A percentile compares a stretch with the other conserved stretches of the same genome.
Conservation (phyloP, 2,113 vertebrate genomes). For the Damaliscus lunatus region DNA sequence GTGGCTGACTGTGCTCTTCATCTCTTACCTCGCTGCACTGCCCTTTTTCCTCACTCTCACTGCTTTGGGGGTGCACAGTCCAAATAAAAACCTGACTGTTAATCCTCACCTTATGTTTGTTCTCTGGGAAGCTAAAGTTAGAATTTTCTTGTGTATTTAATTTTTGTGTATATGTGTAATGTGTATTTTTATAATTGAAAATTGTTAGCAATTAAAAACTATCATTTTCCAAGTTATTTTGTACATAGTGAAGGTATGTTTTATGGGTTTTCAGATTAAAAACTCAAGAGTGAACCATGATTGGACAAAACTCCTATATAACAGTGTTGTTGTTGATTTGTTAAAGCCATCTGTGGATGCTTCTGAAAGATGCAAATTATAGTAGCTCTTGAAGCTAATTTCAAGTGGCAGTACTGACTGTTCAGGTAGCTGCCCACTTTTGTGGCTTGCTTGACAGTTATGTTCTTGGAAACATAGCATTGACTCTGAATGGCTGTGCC, state of each 20-base stretch:
- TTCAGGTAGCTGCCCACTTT: background rate
- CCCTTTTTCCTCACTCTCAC: background rate
- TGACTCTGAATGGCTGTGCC: background rate
- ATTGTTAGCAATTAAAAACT: background rate
- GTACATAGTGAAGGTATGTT: background rate
- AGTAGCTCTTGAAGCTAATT: background rate
- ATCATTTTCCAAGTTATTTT: background rate
- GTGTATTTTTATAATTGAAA: background rate
- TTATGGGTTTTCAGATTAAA: background rate
- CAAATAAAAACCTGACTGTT: background rate
- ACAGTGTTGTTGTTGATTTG: background rate
- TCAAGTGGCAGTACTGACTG: background rate
- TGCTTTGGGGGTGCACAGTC: background rate
- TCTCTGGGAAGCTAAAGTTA: background rate
- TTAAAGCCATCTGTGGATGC: background rate
- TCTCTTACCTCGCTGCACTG: background rate
- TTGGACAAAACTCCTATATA: background rate
- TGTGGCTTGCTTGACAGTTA: background rate
- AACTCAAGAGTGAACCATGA: background rate
- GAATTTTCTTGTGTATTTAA: background rate
- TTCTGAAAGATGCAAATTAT: background rate
- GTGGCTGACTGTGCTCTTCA: accelerated
- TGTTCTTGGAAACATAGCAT: background rate
- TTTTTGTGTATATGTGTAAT: background rate
- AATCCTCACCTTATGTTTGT: background rate